Evolutionary conservation across 2,888 invertebrate genomes (phyloP).

Genomic region (Plebejus anna): DNA sequence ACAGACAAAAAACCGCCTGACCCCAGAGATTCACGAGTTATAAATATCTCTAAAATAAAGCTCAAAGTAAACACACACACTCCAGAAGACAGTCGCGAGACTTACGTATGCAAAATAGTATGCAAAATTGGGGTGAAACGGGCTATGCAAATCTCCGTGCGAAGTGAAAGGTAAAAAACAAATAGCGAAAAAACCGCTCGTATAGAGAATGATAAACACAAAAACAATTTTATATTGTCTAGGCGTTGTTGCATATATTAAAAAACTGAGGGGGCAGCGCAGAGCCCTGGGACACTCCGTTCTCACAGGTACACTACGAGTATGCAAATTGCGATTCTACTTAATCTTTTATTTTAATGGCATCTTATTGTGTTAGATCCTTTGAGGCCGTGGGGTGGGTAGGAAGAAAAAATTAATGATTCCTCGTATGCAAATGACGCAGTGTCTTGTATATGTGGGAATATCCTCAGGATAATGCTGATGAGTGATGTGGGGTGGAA

Average conservation of each 20-base stretch:
- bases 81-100: conserved; percentile 59
- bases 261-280: conserved; percentile 52
- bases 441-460: conserved; percentile 61
- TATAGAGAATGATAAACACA: conserved; percentile 71
- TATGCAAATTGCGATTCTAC: conserved; percentile 72
- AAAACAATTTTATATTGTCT: conserved; percentile 73
- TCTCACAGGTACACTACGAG: conserved; percentile 60
- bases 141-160: conserved; percentile 78
- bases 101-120: conserved; percentile 70
- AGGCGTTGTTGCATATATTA: conserved; percentile 56
- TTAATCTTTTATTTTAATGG: conserved; percentile 79
- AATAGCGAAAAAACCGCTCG: conserved; percentile 70
- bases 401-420: conserved; percentile 72
- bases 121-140: conserved; percentile 65
- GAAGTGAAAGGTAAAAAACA: conserved; percentile 73
- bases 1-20: conserved; percentile 62
- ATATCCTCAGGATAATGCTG: conserved; percentile 38
- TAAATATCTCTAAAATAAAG: conserved; percentile 74
- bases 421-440: conserved; percentile 65
- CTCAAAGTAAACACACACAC: conserved; percentile 66
- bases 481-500: conserved; percentile 34
- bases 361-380: conserved; percentile 72
- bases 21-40: conserved; percentile 62
- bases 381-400: conserved; percentile 61
- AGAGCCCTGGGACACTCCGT: conserved; percentile 61